Conservation (phyloP, 2,888 invertebrate species). For the Mythimna lalbum region DNA sequence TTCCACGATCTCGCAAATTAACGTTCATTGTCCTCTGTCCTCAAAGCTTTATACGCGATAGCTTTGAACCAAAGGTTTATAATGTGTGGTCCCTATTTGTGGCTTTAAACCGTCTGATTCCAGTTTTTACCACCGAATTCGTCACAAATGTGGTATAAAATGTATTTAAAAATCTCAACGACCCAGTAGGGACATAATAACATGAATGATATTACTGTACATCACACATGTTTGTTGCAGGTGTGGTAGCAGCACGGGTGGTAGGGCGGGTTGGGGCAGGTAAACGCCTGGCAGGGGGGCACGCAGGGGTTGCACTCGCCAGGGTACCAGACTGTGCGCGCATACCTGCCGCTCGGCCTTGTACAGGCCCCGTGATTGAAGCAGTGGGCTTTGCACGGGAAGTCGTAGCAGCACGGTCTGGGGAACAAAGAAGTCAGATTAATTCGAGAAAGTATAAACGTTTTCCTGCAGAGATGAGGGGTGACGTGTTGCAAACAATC, state of each 20-base stretch:
- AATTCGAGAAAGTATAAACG: neutral
- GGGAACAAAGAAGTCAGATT: conserved; percentile 31
- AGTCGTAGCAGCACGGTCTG: conserved; percentile 88
- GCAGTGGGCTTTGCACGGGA: conserved; percentile 87
- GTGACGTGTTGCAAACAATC: neutral
- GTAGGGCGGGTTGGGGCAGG: conserved; percentile 86
- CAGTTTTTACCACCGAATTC: neutral
- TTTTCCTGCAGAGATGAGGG: neutral
- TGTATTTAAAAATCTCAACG: neutral
- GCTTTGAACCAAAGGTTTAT: conserved; percentile 18
- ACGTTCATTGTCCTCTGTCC: conserved; percentile 7
- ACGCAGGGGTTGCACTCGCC: conserved; percentile 84
- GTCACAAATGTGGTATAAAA: neutral
- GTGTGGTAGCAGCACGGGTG: conserved; percentile 86
- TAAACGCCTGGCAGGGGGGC: conserved; percentile 86
- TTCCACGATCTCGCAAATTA: conserved; percentile 22
- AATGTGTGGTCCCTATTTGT: neutral
- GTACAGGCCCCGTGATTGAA: conserved; percentile 86
- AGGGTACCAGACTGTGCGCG: conserved; percentile 85
- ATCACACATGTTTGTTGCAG: conserved; percentile 82
- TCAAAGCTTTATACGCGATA: conserved; percentile 34
- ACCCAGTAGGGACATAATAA: neutral
- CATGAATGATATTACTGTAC: neutral
- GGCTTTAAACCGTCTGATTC: neutral
- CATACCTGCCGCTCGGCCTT: conserved; percentile 85